Base-by-base conservation (phyloP, 2,888 invertebrate genomes). In the Rotaria socialis region DNA sequence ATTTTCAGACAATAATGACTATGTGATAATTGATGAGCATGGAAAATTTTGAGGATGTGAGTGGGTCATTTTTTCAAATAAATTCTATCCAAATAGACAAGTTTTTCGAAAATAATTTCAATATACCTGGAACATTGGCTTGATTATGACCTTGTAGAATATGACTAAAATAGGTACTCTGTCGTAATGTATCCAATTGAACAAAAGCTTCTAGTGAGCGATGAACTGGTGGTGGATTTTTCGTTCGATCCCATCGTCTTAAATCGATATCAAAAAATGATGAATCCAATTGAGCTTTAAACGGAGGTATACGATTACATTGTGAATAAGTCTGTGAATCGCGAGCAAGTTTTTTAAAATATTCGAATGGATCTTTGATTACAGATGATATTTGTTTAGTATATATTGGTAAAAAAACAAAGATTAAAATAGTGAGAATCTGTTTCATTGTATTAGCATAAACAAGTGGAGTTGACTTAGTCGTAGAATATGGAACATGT, bases 191-290 rank as follows among this genome's bases (percentile, higher is more conserved):
- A 80, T 80, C 80, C 22, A 80, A 80, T 80, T 80, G 80, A 24
- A 80, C 47, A 80, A 80, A 80, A 10, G 80, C 80, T 80, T 80
- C 80, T 19, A 80, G 24, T 47, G 47, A 10, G 0, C 80, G 43
- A 80, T 47, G 47, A 14, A n/a, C 10, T 19, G 80, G 80, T 47
- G 80, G 80, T 24, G 80, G 80, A 35, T 67, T 19, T 14, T 80
- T 47, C 19, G 47, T 80, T n/a, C 24, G 24, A 41, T 80, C 4
- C 80, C 80, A 80, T 47, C 47, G 47, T 47, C 47, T 43, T 47
- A 80, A 80, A 80, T 80, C 80, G 24, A 47, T n/a, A n/a, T 80
- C 47, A 47, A 80, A 80, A 47, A 80, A 80, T n/a, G 80, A 47
- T 47, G 43, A 11, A 47, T 80, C 80, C 2, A 80, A 47, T 47